Conservation (phyloP, 2,113 vertebrate species). For the Spermophilus dauricus region DNA sequence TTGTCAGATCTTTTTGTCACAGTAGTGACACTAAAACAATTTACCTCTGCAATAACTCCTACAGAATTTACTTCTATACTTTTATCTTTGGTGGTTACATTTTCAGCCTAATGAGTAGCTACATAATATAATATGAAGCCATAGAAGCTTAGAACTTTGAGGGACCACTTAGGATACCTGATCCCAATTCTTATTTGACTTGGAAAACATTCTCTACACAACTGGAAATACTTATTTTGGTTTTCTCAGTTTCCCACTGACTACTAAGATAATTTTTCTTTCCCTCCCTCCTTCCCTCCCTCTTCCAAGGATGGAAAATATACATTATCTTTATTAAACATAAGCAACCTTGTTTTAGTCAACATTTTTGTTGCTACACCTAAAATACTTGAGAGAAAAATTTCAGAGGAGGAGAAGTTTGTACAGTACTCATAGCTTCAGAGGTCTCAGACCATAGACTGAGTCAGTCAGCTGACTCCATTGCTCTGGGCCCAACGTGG, state of each 20-base stretch:
- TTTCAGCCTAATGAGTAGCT: neutral
- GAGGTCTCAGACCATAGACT: too few species aligned
- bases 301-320: neutral
- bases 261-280: too few species aligned
- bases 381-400: too few species aligned
- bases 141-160: neutral
- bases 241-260: neutral
- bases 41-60: neutral
- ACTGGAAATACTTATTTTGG: neutral
- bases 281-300: rapidly evolving
- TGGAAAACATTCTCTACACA: neutral
- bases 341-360: neutral
- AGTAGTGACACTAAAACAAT: too few species aligned
- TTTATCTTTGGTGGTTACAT: neutral
- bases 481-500: too few species aligned
- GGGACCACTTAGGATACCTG: neutral
- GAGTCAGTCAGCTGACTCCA: too few species aligned
- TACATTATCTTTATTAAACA: neutral
- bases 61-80: neutral
- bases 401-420: too few species aligned
- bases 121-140: neutral
- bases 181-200: neutral
- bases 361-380: too few species aligned
- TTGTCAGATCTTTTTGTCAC: too few species aligned
- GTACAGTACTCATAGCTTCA: too few species aligned